A percentile compares a stretch with the other conserved stretches of the same genome.
phyloP scores from a whole-genome alignment of 2,888 invertebrate species.

The Lasioglossum marginatum region DNA sequence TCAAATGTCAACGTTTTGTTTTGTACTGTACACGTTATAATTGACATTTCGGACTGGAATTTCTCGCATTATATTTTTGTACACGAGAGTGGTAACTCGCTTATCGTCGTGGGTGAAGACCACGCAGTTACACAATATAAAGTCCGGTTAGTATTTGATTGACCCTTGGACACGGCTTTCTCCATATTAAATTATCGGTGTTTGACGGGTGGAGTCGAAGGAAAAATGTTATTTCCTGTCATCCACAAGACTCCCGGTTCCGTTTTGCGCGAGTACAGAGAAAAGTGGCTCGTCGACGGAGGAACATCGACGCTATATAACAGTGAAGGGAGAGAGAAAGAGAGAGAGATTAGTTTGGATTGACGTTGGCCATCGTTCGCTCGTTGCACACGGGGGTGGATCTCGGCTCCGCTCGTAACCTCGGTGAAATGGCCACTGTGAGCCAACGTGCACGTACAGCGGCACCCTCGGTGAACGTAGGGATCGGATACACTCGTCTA shows the following conservation, averaged over 20 bases:
- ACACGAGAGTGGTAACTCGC: too few species aligned
- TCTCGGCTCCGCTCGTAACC: not conserved
- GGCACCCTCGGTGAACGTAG: conserved; percentile 15
- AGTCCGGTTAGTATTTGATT: not conserved
- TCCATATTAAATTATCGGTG: conserved; percentile 8
- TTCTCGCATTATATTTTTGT: too few species aligned
- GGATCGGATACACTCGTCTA: conserved; percentile 36
- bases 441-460: not conserved
- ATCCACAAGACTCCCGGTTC: not conserved
- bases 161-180: not conserved
- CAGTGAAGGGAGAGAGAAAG: conserved; percentile 24
- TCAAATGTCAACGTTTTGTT: too few species aligned
- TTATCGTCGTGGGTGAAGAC: not conserved
- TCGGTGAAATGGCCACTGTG: conserved; percentile 20
- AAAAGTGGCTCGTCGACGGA: not conserved
- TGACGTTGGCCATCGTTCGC: conserved; percentile 50
- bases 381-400: conserved; percentile 34
- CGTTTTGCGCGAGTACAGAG: not conserved
- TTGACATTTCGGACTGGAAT: too few species aligned
- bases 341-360: conserved; percentile 57
- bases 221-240: conserved; percentile 17
- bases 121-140: not conserved
- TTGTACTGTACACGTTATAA: too few species aligned
- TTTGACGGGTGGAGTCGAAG: not conserved
- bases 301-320: conserved; percentile 31